Evolutionary conservation across 2,797 vertebrate species (phyloP).

Genomic region (Peromyscus attwateri): DNA sequence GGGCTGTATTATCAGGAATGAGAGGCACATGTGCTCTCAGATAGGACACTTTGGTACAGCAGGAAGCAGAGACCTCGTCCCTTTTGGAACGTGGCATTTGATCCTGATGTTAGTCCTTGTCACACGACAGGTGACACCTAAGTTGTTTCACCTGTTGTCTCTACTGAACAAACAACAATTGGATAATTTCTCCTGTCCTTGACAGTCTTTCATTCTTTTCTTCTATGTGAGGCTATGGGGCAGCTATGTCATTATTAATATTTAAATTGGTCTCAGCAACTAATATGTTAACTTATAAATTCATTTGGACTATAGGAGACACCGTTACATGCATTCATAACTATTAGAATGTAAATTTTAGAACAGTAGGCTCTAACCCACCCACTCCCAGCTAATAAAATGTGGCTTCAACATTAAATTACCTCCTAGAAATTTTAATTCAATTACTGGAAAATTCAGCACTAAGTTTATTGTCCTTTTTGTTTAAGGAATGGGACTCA

Average conservation of each 20-base stretch:
- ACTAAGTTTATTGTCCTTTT: constrained; percentile 54
- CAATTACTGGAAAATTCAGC: constrained; percentile 57
- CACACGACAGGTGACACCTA: not conserved
- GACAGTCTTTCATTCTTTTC: constrained; percentile 35
- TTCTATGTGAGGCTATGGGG: not conserved
- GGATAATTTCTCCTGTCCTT: not conserved
- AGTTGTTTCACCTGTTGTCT: not conserved
- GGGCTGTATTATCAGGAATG: no score
- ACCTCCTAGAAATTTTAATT: constrained; percentile 63
- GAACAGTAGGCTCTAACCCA: not conserved
- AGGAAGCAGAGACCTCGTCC: not conserved
- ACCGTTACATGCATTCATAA: not conserved
- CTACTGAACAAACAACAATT: not conserved
- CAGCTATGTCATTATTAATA: not conserved
- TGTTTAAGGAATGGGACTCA: constrained; percentile 62
- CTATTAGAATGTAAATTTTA: constrained; percentile 43
- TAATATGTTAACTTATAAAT: constrained; percentile 8
- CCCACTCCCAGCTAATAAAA: constrained; percentile 50
- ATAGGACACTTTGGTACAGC: not conserved
- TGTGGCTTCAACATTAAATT: constrained; percentile 50
- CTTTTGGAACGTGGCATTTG: not conserved
- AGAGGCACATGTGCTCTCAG: not conserved
- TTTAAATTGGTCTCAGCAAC: constrained; percentile 44
- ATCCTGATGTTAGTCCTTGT: not conserved
- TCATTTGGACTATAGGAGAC: not conserved